Conservation (phyloP, 2,888 invertebrate genomes). For the Subacronicta megacephala region DNA sequence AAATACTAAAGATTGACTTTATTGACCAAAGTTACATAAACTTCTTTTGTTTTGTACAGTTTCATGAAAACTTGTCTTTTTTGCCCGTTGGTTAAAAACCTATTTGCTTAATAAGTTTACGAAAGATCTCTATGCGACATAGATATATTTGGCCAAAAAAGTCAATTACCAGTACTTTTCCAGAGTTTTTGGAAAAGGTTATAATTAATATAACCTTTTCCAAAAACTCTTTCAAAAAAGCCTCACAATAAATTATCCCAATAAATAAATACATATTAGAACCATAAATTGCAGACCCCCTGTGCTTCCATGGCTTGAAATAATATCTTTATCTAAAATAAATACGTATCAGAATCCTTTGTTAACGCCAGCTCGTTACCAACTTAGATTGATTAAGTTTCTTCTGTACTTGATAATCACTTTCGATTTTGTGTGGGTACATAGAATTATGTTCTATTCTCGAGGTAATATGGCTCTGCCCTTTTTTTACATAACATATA, state of each 20-base stretch:
- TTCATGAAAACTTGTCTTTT: too few species aligned
- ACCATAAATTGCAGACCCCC: slow-evolving; percentile 27
- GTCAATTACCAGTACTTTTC: too few species aligned
- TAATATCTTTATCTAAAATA: slow-evolving; percentile 64
- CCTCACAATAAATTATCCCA: not conserved
- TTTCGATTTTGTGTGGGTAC: slow-evolving; percentile 43
- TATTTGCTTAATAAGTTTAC: too few species aligned
- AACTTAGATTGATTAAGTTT: slow-evolving; percentile 79
- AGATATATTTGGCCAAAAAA: too few species aligned
- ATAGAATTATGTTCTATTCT: slow-evolving; percentile 11
- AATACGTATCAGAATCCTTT: slow-evolving; percentile 63
- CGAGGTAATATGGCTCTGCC: not conserved
- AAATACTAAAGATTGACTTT: too few species aligned
- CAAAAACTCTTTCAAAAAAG: not conserved
- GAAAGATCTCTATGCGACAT: too few species aligned
- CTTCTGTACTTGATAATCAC: slow-evolving; percentile 60
- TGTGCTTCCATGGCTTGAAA: slow-evolving; percentile 52
- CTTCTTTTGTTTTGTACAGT: too few species aligned
- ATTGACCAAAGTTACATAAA: too few species aligned
- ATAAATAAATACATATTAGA: slow-evolving; percentile 1
- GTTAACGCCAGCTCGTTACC: slow-evolving; percentile 51
- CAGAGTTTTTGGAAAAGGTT: too few species aligned
- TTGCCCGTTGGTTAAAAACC: too few species aligned
- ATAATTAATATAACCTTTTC: too few species aligned
- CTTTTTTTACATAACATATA: too few species aligned